phyloP scores from a whole-genome alignment of 2,797 vertebrate species.

The Brachyalestes nurse region DNA sequence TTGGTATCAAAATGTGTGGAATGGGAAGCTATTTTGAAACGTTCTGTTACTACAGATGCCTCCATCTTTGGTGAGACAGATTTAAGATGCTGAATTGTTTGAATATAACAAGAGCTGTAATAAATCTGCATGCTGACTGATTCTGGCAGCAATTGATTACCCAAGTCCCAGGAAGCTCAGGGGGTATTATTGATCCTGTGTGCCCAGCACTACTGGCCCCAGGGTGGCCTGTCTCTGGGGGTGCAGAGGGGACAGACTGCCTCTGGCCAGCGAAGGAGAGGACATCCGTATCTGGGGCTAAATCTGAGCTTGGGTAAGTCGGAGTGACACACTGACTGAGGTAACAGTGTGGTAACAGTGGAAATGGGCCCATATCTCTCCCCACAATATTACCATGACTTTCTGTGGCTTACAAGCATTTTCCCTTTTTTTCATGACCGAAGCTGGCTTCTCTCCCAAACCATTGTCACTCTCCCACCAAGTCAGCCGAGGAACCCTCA shows the following conservation, averaged over 20 bases:
- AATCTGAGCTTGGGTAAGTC: conserved; percentile 37
- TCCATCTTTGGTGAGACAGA: conserved; percentile 13
- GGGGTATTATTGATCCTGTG: conserved; percentile 72
- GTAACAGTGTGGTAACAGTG: conserved; percentile 20
- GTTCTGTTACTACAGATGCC: conserved; percentile 32
- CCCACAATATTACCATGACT: conserved; percentile 15
- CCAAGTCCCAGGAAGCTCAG: conserved; percentile 48
- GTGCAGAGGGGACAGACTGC: conserved; percentile 68
- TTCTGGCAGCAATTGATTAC: conserved; percentile 53
- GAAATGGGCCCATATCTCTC: conserved; percentile 2
- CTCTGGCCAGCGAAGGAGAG: conserved; percentile 63
- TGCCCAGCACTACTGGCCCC: conserved; percentile 70
- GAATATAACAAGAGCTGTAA: background rate
- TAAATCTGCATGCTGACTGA: conserved; percentile 38
- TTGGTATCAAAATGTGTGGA: conserved; percentile 40
- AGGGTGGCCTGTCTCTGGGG: conserved; percentile 70
- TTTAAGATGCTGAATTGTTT: conserved; percentile 26
- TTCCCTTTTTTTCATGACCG: background rate
- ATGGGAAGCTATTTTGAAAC: conserved; percentile 17
- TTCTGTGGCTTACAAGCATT: conserved; percentile 50
- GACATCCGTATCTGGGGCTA: conserved; percentile 35
- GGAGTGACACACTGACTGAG: background rate
- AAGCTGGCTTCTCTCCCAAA: background rate
- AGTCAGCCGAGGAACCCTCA: conserved; percentile 10
- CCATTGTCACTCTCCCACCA: background rate